Evolutionary conservation across 2,113 vertebrate species (phyloP).

Genomic region (Osmerus mordax): DNA sequence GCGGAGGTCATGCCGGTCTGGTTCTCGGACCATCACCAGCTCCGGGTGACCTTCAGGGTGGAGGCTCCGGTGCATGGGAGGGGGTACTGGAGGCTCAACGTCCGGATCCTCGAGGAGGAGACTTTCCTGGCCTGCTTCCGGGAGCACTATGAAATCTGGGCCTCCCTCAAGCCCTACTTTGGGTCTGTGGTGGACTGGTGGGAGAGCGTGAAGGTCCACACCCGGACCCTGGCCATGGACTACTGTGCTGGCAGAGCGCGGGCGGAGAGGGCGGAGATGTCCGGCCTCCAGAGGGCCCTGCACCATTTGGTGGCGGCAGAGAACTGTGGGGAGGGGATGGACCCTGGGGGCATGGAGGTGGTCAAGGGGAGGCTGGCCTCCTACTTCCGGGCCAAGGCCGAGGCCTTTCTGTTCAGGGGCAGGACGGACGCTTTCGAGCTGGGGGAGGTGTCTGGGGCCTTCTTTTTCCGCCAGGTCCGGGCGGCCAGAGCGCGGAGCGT

Average conservation of each 20-base stretch:
- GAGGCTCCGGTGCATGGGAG: not conserved
- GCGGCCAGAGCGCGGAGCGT: not conserved
- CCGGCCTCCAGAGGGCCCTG: no score
- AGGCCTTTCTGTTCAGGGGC: not conserved
- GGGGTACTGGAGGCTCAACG: not conserved
- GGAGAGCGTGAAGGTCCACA: not conserved
- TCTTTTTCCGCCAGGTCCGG: constrained; percentile 3
- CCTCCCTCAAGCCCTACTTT: not conserved
- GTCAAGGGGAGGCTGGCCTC: not conserved
- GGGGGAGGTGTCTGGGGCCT: not conserved
- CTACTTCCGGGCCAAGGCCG: not conserved
- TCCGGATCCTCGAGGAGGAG: not conserved
- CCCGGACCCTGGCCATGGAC: not conserved
- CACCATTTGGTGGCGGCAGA: not conserved
- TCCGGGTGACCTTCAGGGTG: not conserved
- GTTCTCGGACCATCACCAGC: not conserved
- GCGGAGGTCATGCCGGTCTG: no score
- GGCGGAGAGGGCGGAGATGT: no score
- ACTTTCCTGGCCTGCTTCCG: not conserved
- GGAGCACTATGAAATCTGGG: not conserved
- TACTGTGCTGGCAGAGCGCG: not conserved
- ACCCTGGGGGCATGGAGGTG: not conserved
- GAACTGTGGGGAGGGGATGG: not conserved
- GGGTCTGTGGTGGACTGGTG: not conserved
- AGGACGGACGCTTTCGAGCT: no score